Evolutionary conservation across 2,888 invertebrate genomes (phyloP).

Genomic region (Pardosa pseudoannulata): DNA sequence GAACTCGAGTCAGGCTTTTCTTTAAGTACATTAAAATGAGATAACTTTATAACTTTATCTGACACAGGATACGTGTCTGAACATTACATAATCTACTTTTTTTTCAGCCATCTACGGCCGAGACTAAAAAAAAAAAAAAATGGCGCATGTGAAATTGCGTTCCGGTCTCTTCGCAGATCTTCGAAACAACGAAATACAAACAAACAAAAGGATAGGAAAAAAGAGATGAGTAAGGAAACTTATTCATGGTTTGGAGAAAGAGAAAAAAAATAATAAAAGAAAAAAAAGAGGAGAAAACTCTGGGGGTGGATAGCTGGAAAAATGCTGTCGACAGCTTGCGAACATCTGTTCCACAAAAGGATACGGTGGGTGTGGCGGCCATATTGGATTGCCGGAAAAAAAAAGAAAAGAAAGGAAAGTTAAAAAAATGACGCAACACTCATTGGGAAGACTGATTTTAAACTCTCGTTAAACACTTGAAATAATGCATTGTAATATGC

Average conservation of each 20-base stretch:
- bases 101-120: too few relatives aligned
- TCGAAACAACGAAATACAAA: not conserved
- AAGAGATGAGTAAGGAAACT: conserved; percentile 12
- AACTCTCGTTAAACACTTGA: not conserved
- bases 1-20: too few relatives aligned
- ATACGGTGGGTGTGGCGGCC: conserved; percentile 25
- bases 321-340: conserved; percentile 33
- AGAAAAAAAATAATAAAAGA: not conserved
- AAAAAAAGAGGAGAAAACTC: not conserved
- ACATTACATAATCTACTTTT: too few relatives aligned
- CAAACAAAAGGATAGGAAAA: not conserved
- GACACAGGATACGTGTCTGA: too few relatives aligned
- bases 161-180: not conserved
- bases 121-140: not conserved
- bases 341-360: conserved; percentile 40
- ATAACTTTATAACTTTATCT: too few relatives aligned
- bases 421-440: too few relatives aligned
- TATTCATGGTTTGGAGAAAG: not conserved
- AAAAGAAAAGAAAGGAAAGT: too few relatives aligned
- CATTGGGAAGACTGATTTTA: not conserved
- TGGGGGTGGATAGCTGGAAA: conserved; percentile 14
- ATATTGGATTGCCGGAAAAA: conserved; percentile 37
- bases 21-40: too few relatives aligned
- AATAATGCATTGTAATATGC: not conserved
- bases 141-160: not conserved